Conservation (phyloP, 2,888 invertebrate genomes). For the Caenorhabditis macrosperma region DNA sequence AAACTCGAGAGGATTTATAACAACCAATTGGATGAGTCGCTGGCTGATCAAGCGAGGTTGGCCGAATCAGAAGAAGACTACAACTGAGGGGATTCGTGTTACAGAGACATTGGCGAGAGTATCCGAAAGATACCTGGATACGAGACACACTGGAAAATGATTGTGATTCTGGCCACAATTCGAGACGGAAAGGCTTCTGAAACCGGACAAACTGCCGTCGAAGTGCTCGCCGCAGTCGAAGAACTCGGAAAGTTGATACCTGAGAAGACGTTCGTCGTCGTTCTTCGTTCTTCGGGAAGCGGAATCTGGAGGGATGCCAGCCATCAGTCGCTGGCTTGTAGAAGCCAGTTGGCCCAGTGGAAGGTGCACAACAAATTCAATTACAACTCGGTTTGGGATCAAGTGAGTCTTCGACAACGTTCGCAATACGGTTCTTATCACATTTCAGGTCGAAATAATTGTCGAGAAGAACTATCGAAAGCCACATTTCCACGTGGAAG, state of each 20-base stretch:
- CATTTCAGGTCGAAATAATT: slow-evolving; percentile 66
- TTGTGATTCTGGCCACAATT: slow-evolving; percentile 67
- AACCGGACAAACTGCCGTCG: slow-evolving; percentile 71
- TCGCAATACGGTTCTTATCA: not conserved
- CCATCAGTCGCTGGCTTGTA: slow-evolving; percentile 64
- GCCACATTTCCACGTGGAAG: slow-evolving; percentile 67
- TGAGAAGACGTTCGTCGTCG: slow-evolving; percentile 66
- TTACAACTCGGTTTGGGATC: slow-evolving; percentile 70
- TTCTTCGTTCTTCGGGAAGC: slow-evolving; percentile 64
- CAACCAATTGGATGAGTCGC: slow-evolving; percentile 57
- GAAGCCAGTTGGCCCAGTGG: slow-evolving; percentile 64
- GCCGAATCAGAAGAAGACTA: too few relatives aligned
- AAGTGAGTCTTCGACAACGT: slow-evolving; percentile 33
- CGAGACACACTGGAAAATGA: slow-evolving; percentile 69
- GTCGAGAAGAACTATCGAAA: slow-evolving; percentile 68
- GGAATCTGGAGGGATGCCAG: slow-evolving; percentile 70
- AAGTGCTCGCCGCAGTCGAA: slow-evolving; percentile 68
- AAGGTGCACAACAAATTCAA: slow-evolving; percentile 68
- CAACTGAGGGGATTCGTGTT: not conserved
- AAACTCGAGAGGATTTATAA: slow-evolving; percentile 60
- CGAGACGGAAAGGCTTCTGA: slow-evolving; percentile 72
- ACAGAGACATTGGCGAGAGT: slow-evolving; percentile 52
- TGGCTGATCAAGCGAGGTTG: slow-evolving; percentile 60
- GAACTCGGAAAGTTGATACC: slow-evolving; percentile 61
- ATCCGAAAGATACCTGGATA: slow-evolving; percentile 55